These are phyloP conservation scores for Papilio polyxenes DNA, from an alignment of 1,140 invertebrate species.

Conservation along the genomic window DNA sequence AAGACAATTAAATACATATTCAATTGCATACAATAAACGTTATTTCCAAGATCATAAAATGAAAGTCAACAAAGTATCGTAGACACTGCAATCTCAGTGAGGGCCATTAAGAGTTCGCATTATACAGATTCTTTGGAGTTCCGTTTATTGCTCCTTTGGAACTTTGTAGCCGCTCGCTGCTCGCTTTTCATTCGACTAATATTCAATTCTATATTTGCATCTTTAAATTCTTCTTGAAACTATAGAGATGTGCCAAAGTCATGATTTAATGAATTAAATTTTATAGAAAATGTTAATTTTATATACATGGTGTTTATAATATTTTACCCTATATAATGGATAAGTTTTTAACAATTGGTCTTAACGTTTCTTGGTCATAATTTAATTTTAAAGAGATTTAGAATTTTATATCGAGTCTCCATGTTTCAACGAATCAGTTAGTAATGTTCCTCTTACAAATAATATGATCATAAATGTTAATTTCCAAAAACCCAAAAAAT, in stretches of 20 bases:
- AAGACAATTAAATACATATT: conserved; percentile 32
- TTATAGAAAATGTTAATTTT: too few relatives aligned
- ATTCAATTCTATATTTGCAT: not conserved
- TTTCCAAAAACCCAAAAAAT: not conserved
- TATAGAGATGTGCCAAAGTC: not conserved
- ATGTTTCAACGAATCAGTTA: too few relatives aligned
- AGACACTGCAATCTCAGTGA: conserved; percentile 26
- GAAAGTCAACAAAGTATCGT: conserved; percentile 33
- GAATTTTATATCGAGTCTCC: too few relatives aligned
- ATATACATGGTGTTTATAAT: too few relatives aligned
- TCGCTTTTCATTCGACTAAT: not conserved
- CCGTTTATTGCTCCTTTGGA: conserved; percentile 23
- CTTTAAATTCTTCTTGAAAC: not conserved
- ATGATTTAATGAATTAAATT: not conserved
- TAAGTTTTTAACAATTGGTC: too few relatives aligned
- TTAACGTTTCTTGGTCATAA: too few relatives aligned
- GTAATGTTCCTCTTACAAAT: too few relatives aligned
- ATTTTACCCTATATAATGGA: too few relatives aligned
- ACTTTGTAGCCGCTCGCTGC: conserved; percentile 22
- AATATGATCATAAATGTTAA: not conserved
- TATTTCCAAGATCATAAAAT: conserved; percentile 31
- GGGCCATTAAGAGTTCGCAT: conserved; percentile 30
- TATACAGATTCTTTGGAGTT: conserved; percentile 18
- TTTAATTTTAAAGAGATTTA: too few relatives aligned
- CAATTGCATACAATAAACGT: conserved; percentile 36